Percentiles rank a stretch among this genome's conserved stretches.
Conservation (phyloP, 2,113 vertebrate genomes). For the Anhinga rufa region DNA sequence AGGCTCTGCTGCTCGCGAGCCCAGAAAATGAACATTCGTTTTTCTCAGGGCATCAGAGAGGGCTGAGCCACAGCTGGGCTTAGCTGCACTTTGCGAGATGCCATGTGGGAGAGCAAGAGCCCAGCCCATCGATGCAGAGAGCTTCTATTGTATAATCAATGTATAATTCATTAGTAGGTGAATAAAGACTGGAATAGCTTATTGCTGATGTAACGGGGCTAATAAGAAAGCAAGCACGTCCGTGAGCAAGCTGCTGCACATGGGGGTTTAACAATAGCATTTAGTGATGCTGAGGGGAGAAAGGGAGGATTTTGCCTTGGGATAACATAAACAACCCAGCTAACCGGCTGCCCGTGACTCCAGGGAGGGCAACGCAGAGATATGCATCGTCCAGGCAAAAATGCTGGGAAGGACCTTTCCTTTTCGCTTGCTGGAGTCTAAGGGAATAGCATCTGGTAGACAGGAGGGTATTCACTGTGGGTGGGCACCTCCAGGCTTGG, state of each 20-base stretch:
- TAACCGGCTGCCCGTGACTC: not conserved
- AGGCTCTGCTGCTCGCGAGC: not conserved
- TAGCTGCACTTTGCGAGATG: not conserved
- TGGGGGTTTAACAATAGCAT: not conserved
- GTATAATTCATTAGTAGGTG: slow-evolving; percentile 53
- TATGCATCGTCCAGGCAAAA: not conserved
- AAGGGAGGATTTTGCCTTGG: not conserved
- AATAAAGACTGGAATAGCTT: not conserved
- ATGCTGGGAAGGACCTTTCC: not conserved
- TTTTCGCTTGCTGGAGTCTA: not conserved
- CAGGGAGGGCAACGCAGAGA: fast-evolving
- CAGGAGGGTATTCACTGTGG: not conserved
- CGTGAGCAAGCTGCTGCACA: not conserved
- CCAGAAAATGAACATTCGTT: not conserved
- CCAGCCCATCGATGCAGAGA: not conserved
- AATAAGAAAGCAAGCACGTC: not conserved
- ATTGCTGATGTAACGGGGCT: not conserved
- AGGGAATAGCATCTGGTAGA: not conserved
- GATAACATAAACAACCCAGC: not conserved
- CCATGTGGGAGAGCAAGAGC: not conserved
- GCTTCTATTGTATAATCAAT: slow-evolving; percentile 28
- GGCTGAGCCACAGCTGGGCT: not conserved
- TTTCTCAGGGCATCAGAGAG: not conserved
- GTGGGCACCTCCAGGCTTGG: not conserved
- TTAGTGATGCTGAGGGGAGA: not conserved